These are phyloP conservation scores for Chlorospingus semifuscus DNA, from an alignment of 2,797 vertebrate genomes.

Conservation along the genomic window DNA sequence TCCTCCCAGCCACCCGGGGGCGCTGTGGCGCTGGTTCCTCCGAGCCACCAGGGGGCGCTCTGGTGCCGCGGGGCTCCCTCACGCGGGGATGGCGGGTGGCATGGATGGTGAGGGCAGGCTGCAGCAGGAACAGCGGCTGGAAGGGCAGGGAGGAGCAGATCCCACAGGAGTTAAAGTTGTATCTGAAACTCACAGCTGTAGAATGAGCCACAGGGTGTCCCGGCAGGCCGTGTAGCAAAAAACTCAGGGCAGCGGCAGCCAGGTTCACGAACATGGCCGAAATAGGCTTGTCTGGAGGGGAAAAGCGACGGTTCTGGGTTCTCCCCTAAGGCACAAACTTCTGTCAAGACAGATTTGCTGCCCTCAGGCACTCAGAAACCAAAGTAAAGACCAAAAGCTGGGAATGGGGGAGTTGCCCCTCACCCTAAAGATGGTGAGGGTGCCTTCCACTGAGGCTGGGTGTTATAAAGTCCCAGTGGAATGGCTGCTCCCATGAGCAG, in stretches of 20 bases:
- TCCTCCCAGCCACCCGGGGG: background rate
- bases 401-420: too few species aligned
- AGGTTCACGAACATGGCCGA: rapidly evolving
- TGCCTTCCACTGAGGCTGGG: background rate
- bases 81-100: rapidly evolving
- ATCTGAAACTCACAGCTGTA: rapidly evolving
- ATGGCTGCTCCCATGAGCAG: rapidly evolving
- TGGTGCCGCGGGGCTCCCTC: background rate
- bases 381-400: too few species aligned
- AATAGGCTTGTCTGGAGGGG: too few species aligned
- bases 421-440: background rate
- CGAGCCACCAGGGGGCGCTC: background rate
- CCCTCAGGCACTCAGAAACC: too few species aligned
- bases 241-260: rapidly evolving
- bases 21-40: background rate
- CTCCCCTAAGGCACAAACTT: too few species aligned
- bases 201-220: background rate
- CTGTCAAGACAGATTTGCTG: too few species aligned
- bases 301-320: rapidly evolving
- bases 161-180: rapidly evolving
- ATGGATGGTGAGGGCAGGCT: rapidly evolving
- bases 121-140: background rate
- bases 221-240: rapidly evolving
- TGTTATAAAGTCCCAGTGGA: background rate
- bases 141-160: rapidly evolving